Conservation (phyloP, 1,140 invertebrate species). For the Phymorhynchus buccinoides region DNA sequence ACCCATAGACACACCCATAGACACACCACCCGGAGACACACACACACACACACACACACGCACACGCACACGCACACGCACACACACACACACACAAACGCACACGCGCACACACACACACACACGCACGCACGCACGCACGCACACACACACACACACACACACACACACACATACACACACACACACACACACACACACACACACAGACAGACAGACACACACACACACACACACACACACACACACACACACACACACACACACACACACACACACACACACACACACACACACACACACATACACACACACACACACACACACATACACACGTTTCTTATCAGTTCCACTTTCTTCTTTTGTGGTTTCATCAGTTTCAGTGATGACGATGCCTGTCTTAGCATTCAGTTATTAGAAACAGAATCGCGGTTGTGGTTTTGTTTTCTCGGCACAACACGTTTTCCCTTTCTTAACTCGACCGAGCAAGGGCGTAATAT, state of each 20-base stretch:
- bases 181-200: constrained; percentile 15
- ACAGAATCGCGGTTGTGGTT: too few species aligned
- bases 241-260: background rate
- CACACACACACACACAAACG: constrained; percentile 13
- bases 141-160: constrained; percentile 23
- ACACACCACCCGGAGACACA: constrained; percentile 5
- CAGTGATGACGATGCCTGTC: too few species aligned
- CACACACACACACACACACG: constrained; percentile 15
- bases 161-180: constrained; percentile 10
- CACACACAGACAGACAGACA: constrained; percentile 1
- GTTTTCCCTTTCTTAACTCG: too few species aligned
- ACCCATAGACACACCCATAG: background rate
- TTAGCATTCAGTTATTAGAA: too few species aligned
- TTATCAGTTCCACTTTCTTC: too few species aligned
- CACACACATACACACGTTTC: background rate
- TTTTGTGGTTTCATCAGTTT: too few species aligned
- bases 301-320: constrained; percentile 18
- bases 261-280: constrained; percentile 29
- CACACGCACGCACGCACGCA: background rate
- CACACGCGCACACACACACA: constrained; percentile 9
- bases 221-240: constrained; percentile 17
- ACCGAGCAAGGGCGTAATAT: too few species aligned
- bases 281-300: constrained; percentile 27
- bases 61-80: constrained; percentile 1
- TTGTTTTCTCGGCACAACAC: too few species aligned